Evolutionary conservation across 2,113 vertebrate genomes (phyloP).

Genomic region (Hyperoodon ampullatus): DNA sequence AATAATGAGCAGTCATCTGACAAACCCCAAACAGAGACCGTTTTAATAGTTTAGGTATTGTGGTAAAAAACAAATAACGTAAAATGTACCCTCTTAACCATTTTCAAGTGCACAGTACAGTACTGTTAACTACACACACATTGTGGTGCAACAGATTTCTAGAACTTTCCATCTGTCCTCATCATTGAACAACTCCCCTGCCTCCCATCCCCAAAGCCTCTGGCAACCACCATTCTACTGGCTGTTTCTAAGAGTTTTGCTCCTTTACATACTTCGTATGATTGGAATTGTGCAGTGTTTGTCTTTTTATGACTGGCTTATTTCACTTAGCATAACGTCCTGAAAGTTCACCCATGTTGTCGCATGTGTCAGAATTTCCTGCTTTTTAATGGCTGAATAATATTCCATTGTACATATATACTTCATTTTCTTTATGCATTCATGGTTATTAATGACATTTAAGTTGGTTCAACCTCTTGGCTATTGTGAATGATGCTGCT

Average conservation of each 20-base stretch:
- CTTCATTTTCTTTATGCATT: neutral
- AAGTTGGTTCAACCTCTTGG: neutral
- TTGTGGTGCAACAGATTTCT: neutral
- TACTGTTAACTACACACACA: fast-evolving
- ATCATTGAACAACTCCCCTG: neutral
- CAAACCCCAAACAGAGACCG: neutral
- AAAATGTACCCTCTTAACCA: neutral
- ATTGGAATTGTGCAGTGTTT: neutral
- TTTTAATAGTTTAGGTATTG: neutral
- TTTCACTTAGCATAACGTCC: neutral
- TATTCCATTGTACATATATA: neutral
- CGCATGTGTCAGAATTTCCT: neutral
- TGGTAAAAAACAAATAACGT: neutral
- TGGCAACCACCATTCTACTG: neutral
- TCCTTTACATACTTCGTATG: neutral
- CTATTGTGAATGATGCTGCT: neutral
- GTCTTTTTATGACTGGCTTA: neutral
- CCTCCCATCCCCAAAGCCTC: neutral
- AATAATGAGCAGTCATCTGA: neutral
- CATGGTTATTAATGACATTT: neutral
- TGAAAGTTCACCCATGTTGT: neutral
- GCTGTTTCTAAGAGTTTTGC: neutral
- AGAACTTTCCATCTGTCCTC: neutral
- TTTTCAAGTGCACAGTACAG: no score
- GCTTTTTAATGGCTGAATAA: neutral